These are phyloP conservation scores for Strigops habroptila DNA, from an alignment of 2,113 vertebrate genomes.

Conservation along the genomic window DNA sequence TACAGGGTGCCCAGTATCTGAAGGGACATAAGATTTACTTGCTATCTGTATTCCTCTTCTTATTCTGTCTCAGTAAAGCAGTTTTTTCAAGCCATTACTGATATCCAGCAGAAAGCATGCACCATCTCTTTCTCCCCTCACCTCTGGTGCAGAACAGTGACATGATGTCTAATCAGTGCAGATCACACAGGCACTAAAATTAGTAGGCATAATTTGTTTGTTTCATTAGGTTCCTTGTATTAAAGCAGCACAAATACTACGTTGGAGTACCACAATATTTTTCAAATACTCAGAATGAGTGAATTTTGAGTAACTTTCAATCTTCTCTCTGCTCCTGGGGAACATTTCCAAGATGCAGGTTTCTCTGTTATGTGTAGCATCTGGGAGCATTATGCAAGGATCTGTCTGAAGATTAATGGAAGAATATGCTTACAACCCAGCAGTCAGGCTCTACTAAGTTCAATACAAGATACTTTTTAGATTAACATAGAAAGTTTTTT, in stretches of 20 bases:
- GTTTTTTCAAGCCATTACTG: not conserved
- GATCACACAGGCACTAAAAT: not conserved
- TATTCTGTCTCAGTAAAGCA: not conserved
- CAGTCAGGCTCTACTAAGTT: not conserved
- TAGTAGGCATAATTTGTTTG: not conserved
- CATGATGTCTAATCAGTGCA: not conserved
- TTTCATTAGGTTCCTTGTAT: not conserved
- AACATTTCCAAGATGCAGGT: not conserved
- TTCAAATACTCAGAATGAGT: not conserved
- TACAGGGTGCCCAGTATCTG: not conserved
- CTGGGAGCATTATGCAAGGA: not conserved
- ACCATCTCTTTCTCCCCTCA: not conserved
- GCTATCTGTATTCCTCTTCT: not conserved
- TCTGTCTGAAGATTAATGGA: conserved; percentile 5
- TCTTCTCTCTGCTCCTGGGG: not conserved
- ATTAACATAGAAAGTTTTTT: not conserved
- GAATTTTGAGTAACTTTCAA: not conserved
- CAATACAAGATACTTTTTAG: not conserved
- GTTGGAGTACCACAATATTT: not conserved
- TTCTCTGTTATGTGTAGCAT: not conserved
- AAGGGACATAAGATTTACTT: not conserved
- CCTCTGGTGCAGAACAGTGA: not conserved
- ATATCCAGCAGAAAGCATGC: not conserved
- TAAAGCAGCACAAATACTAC: not conserved
- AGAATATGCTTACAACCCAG: not conserved